phyloP scores from a whole-genome alignment of 2,888 invertebrate species.

The Hyppa rectilinea region DNA sequence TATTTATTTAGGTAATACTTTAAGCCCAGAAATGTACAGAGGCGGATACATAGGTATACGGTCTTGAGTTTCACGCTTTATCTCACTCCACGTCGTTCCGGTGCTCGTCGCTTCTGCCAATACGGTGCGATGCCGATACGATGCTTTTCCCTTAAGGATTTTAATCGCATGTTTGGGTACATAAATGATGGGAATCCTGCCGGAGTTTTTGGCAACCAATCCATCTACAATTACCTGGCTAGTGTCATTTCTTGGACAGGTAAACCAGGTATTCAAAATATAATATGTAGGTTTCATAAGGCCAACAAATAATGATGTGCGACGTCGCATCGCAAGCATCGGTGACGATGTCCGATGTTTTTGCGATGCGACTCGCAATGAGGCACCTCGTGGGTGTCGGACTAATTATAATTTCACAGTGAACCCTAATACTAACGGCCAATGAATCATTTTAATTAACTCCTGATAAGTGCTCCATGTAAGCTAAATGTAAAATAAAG shows the following conservation, averaged over 20 bases:
- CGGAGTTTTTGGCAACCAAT: background rate
- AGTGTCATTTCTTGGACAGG: background rate
- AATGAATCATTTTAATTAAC: slow-evolving; percentile 46
- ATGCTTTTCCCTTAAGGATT: background rate
- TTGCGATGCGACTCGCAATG: background rate
- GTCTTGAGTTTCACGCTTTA: background rate
- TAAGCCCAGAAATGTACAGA: too few relatives aligned
- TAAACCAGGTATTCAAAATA: background rate
- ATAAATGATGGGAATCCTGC: background rate
- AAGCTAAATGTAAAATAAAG: slow-evolving; percentile 1
- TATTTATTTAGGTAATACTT: too few relatives aligned
- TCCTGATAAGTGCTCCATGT: slow-evolving; percentile 32
- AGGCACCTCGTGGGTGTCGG: background rate
- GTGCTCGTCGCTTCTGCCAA: background rate
- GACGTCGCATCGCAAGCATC: background rate
- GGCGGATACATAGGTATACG: too few relatives aligned
- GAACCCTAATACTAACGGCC: slow-evolving; percentile 23
- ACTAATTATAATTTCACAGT: slow-evolving; percentile 16
- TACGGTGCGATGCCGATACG: background rate
- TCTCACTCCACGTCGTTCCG: background rate
- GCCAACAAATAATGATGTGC: background rate
- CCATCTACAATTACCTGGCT: background rate
- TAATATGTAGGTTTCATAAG: background rate
- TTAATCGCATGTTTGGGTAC: background rate
- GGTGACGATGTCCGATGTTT: background rate